A percentile compares a stretch with the other conserved stretches of the same genome.
phyloP scores from a whole-genome alignment of 1,140 invertebrate species.

The Bombus soroeensis region DNA sequence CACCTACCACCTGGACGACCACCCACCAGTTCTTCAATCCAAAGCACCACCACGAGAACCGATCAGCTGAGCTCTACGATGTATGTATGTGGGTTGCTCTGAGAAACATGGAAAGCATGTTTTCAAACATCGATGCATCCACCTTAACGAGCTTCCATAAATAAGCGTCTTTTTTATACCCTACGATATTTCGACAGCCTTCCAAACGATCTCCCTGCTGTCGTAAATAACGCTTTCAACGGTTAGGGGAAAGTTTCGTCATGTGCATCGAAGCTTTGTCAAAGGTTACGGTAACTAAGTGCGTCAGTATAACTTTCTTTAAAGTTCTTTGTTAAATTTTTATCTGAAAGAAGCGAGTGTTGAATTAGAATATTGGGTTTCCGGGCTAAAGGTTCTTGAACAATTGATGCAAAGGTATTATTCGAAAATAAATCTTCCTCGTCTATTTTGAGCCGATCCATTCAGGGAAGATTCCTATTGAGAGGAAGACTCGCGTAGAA shows the following conservation, averaged over 20 bases:
- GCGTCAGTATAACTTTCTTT: background rate
- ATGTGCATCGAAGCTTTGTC: background rate
- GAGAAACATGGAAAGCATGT: background rate
- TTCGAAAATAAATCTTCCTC: background rate
- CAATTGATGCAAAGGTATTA: background rate
- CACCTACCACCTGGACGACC: background rate
- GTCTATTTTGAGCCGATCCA: background rate
- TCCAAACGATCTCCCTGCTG: background rate
- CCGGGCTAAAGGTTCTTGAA: background rate
- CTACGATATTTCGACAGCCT: background rate
- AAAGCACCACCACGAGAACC: background rate
- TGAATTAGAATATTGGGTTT: background rate
- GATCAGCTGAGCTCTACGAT: slow-evolving; percentile 42
- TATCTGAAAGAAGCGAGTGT: background rate
- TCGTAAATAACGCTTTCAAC: background rate
- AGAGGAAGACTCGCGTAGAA: background rate
- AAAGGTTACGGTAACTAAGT: background rate
- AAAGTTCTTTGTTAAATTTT: background rate
- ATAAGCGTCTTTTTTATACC: background rate
- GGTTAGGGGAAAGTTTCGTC: background rate
- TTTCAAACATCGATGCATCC: background rate
- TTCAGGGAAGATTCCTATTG: background rate
- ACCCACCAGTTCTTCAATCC: slow-evolving; percentile 7
- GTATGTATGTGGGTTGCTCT: background rate
- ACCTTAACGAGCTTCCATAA: background rate